Base-by-base conservation (phyloP, 2,797 vertebrate genomes). In the Cossypha heuglini region DNA sequence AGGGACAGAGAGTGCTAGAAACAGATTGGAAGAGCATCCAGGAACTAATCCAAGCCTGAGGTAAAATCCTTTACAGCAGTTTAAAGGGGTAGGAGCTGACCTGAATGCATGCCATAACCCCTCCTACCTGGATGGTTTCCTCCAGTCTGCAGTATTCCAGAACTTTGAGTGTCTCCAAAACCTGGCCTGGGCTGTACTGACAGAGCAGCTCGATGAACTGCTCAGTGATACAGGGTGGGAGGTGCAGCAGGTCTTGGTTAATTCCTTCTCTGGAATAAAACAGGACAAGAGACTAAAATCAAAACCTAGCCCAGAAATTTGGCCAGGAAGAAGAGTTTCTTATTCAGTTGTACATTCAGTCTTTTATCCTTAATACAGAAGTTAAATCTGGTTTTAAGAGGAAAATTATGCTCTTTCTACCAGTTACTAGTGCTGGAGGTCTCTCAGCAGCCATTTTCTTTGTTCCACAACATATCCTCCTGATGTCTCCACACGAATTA, bases 111-210 rank as follows among this genome's bases (percentile, higher is more conserved):
- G 31, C n/a, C 64, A n/a, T 35, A 45, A 5, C 37, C 42, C 35
- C 45, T 43, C 94, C 97, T 94, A 99, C 99, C 97, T 99, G 98
- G 95, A 99, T 98, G 86, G 99, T 98, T 94, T 99, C 98, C 92
- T 99, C 99, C 75, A 99, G 97, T 42, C 99, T 98, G 97, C 99
- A 99, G 94, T 97, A 97, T 88, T 99, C 98, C 49, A 99, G 98
- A 38, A 98, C 98, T 86, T 97, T 98, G 37, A 99, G 98, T 1
- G 98, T 99, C 81, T 97, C 96, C 81, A 97, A 97, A 76, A 99
- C 98, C 49, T 99, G 95, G 40, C 97, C 85, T 22, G 99, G 98
- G 64, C 89, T 98, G 90, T 99, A 99, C 67, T 98, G 98, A 92
- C 99, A 99, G 69, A 99, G 92, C 45, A 99, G 94, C 51, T 99